Evolutionary conservation across 1,140 invertebrate species (phyloP).

Genomic region (Eriosoma lanigerum): DNA sequence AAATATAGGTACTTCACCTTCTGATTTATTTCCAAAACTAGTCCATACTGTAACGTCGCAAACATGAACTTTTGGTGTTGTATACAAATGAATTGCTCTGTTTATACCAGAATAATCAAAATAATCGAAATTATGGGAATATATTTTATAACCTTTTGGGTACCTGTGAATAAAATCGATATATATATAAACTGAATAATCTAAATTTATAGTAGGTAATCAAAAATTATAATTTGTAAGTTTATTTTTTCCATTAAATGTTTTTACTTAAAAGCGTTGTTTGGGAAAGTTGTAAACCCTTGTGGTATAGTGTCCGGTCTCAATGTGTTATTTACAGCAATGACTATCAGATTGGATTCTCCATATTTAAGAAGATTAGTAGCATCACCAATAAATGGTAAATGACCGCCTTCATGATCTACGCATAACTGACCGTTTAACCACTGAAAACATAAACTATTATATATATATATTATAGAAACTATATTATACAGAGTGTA

Average conservation of each 20-base stretch:
- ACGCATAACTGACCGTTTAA: conserved; percentile 79
- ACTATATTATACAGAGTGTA: too few relatives aligned
- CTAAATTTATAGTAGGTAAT: not conserved
- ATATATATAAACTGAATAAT: not conserved
- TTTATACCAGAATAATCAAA: conserved; percentile 99
- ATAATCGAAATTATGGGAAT: conserved; percentile 90
- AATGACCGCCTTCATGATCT: conserved; percentile 89
- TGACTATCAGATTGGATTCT: conserved; percentile 77
- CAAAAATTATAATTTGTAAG: not conserved
- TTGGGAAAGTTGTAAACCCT: conserved; percentile 65
- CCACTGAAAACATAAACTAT: conserved; percentile 68
- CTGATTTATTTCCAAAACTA: conserved; percentile 59
- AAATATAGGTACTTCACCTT: not conserved
- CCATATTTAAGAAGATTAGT: conserved; percentile 69
- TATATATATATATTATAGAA: too few relatives aligned
- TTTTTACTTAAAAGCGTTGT: conserved; percentile 55
- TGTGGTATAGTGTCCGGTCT: conserved; percentile 80
- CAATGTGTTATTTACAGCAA: conserved; percentile 92
- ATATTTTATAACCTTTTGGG: conserved; percentile 67
- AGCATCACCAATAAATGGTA: conserved; percentile 91
- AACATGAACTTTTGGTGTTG: conserved; percentile 79
- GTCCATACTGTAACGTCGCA: conserved; percentile 82
- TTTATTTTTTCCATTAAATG: not conserved
- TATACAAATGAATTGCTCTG: conserved; percentile 83
- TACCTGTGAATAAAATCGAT: conserved; percentile 4